phyloP scores from a whole-genome alignment of 2,888 invertebrate genomes.

The Tachina lurida region DNA sequence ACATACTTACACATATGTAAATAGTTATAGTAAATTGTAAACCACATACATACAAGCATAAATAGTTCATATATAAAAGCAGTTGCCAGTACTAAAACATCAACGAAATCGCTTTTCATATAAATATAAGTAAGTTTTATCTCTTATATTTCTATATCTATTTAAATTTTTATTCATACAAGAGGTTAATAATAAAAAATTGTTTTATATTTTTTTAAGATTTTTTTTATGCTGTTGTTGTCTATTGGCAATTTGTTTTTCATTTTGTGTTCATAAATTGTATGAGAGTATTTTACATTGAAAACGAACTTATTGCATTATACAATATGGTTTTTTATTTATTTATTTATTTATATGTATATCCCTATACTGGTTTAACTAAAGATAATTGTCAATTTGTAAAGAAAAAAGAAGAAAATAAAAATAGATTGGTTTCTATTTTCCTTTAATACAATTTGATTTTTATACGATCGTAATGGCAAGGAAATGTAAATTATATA shows the following conservation, averaged over 20 bases:
- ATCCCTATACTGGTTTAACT: conserved; percentile 20
- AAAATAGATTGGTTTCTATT: conserved; percentile 30
- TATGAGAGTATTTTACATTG: conserved; percentile 28
- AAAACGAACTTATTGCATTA: conserved; percentile 36
- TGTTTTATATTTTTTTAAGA: conserved; percentile 19
- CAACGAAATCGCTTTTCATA: conserved; percentile 37
- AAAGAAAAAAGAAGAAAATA: conserved; percentile 7
- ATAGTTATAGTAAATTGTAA: too few relatives aligned
- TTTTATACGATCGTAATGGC: conserved; percentile 14
- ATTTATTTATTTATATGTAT: conserved; percentile 17
- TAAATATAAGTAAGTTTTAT: neutral
- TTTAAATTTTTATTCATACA: conserved; percentile 3
- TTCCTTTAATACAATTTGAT: conserved; percentile 12
- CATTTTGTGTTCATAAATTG: conserved; percentile 17
- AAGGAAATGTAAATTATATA: conserved; percentile 11
- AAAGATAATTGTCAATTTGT: conserved; percentile 50
- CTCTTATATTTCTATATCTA: neutral
- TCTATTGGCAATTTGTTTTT: conserved; percentile 49
- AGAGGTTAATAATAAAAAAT: conserved; percentile 7
- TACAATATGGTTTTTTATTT: conserved; percentile 35
- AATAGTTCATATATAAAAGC: conserved; percentile 59
- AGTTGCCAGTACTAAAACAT: conserved; percentile 50
- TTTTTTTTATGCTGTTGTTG: neutral
- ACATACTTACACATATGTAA: neutral
- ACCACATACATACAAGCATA: neutral